Percentiles rank a stretch among this genome's conserved stretches.
Conservation (phyloP, 1,140 invertebrate species). For the Drosophila santomea region DNA sequence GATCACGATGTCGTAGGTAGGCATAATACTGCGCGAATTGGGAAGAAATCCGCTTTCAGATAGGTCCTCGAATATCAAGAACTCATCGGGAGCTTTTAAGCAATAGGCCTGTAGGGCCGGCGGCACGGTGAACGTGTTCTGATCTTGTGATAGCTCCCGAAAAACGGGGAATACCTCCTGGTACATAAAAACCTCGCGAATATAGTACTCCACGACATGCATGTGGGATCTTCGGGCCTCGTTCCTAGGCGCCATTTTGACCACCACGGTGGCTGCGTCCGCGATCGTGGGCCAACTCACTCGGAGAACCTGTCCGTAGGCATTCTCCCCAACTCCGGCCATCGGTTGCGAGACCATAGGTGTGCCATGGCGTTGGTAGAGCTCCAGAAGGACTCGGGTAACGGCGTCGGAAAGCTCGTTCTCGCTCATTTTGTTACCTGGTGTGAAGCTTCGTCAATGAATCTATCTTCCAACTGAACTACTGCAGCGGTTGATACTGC, state of each 20-base stretch:
- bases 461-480: conserved; percentile 33
- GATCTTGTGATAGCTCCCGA: conserved; percentile 14
- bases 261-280: conserved; percentile 22
- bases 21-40: conserved; percentile 47
- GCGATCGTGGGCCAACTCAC: conserved; percentile 27
- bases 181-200: conserved; percentile 65
- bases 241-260: conserved; percentile 67
- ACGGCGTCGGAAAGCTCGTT: conserved; percentile 39
- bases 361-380: conserved; percentile 27
- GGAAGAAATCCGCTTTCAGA: conserved; percentile 16
- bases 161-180: conserved; percentile 48
- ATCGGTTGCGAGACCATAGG: conserved; percentile 38
- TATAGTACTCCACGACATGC: conserved; percentile 59
- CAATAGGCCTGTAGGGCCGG: conserved; percentile 39
- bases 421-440: conserved; percentile 28
- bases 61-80: conserved; percentile 67
- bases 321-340: conserved; percentile 64
- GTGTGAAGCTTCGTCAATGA: conserved; percentile 11
- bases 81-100: conserved; percentile 45
- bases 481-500: conserved; percentile 16
- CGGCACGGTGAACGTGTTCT: conserved; percentile 22
- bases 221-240: conserved; percentile 57
- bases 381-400: conserved; percentile 20
- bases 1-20: conserved; percentile 56
- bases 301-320: conserved; percentile 60